phyloP scores from a whole-genome alignment of 2,797 vertebrate genomes.

The Leptoclinus maculatus region DNA sequence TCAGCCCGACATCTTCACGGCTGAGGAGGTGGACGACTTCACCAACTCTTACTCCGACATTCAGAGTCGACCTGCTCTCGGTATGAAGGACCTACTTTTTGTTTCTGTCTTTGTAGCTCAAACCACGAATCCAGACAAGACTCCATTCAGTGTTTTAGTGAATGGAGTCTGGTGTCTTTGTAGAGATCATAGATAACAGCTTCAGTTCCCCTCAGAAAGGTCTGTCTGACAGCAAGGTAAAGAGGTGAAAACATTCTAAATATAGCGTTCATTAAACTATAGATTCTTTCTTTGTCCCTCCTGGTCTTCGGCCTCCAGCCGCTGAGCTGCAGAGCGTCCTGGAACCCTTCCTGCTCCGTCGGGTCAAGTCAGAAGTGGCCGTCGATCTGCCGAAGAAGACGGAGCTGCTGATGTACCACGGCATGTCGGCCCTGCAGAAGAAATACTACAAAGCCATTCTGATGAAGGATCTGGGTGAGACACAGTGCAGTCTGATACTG shows the following conservation, averaged over 20 bases:
- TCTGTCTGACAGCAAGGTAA: no score
- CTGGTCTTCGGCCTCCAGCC: constrained; percentile 73
- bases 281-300: background rate
- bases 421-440: constrained; percentile 93
- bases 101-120: no score
- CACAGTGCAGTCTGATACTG: background rate
- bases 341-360: constrained; percentile 92
- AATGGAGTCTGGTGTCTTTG: no score
- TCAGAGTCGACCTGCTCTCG: constrained; percentile 81
- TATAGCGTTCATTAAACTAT: no score
- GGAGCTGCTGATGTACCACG: constrained; percentile 92
- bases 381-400: constrained; percentile 91
- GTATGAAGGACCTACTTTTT: constrained; percentile 63
- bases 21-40: constrained; percentile 83
- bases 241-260: no score
- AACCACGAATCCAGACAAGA: no score
- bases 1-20: constrained; percentile 87
- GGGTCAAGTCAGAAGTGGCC: constrained; percentile 92
- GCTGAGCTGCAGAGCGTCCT: constrained; percentile 89
- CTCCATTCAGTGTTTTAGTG: no score
- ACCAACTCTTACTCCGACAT: constrained; percentile 82
- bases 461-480: constrained; percentile 90
- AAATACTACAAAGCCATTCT: constrained; percentile 93
- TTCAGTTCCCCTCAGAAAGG: no score
- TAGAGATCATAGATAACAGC: no score